phyloP scores from a whole-genome alignment of 2,113 vertebrate genomes.

The Sinocyclocheilus rhinocerous region DNA sequence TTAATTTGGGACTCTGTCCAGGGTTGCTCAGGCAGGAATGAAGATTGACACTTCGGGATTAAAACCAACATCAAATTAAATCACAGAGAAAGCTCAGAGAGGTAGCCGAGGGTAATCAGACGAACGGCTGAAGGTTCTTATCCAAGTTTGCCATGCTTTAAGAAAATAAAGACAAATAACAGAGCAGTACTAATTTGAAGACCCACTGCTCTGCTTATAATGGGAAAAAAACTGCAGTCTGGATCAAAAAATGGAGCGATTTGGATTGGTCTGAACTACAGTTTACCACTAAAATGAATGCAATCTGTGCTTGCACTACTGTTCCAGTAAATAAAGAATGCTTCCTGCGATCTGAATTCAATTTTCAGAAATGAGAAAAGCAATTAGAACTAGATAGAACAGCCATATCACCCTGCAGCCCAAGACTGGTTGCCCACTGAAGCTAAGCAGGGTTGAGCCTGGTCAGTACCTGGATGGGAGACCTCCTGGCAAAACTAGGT shows the following conservation, averaged over 20 bases:
- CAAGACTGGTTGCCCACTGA: too few relatives aligned
- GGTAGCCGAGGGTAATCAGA: constrained; percentile 36
- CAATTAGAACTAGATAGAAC: too few relatives aligned
- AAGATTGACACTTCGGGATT: constrained; percentile 67
- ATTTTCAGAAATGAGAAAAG: neutral
- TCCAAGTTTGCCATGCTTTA: constrained; percentile 29
- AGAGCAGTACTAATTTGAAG: constrained; percentile 34
- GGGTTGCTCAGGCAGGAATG: constrained; percentile 63
- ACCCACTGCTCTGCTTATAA: neutral
- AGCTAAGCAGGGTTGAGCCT: too few relatives aligned
- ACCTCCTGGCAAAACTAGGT: too few relatives aligned
- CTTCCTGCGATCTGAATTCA: neutral
- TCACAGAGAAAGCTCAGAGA: constrained; percentile 44
- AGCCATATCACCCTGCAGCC: too few relatives aligned
- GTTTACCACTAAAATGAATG: neutral
- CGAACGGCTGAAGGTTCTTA: neutral
- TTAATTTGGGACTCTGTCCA: constrained; percentile 64
- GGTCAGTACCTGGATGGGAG: too few relatives aligned
- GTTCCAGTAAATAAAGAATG: neutral
- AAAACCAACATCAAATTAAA: constrained; percentile 69
- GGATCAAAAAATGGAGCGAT: neutral
- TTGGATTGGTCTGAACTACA: neutral
- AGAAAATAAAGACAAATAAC: constrained; percentile 50
- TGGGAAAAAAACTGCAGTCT: constrained; percentile 18
- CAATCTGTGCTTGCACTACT: neutral